A percentile compares a stretch with the other conserved stretches of the same genome.
These are phyloP conservation scores for Zaprionus ornatus DNA, from an alignment of 1,140 invertebrate species.

Conservation along the genomic window DNA sequence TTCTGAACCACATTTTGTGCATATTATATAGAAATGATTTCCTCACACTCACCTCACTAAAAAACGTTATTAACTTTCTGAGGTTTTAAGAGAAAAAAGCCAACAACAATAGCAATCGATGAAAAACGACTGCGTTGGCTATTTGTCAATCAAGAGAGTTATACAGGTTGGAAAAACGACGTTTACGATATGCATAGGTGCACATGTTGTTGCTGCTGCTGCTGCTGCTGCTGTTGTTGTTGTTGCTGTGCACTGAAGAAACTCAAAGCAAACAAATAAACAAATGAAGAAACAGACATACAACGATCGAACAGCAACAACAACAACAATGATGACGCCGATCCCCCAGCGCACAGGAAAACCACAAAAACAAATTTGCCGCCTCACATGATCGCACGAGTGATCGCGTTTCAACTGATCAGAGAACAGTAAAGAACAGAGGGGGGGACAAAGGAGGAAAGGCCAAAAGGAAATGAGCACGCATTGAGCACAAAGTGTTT, in stretches of 20 bases:
- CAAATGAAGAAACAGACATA: conserved; percentile 65
- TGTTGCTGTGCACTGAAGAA: conserved; percentile 63
- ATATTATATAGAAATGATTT: conserved; percentile 42
- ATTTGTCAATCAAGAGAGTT: conserved; percentile 76
- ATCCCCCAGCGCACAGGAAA: conserved; percentile 70
- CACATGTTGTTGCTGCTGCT: conserved; percentile 78
- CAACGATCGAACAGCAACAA: conserved; percentile 24
- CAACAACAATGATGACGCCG: conserved; percentile 8
- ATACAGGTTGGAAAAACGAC: conserved; percentile 50
- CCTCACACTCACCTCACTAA: conserved; percentile 24
- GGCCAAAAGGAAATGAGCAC: conserved; percentile 27
- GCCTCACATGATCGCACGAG: conserved; percentile 83
- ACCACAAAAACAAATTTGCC: conserved; percentile 84
- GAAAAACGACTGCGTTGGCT: conserved; percentile 35
- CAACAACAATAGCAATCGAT: conserved; percentile 12
- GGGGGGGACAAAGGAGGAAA: neutral
- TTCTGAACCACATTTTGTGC: conserved; percentile 65
- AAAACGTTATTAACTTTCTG: conserved; percentile 72
- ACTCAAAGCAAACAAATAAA: conserved; percentile 30
- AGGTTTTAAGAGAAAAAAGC: conserved; percentile 56
- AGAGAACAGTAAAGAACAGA: neutral
- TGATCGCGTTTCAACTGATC: conserved; percentile 64
- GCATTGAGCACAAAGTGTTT: conserved; percentile 11
- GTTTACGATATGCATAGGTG: conserved; percentile 83
- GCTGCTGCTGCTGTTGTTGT: conserved; percentile 76